Percentiles rank a stretch among this genome's conserved stretches.
Conservation (phyloP, 2,888 invertebrate species). For the Oxycera nigricornis region DNA sequence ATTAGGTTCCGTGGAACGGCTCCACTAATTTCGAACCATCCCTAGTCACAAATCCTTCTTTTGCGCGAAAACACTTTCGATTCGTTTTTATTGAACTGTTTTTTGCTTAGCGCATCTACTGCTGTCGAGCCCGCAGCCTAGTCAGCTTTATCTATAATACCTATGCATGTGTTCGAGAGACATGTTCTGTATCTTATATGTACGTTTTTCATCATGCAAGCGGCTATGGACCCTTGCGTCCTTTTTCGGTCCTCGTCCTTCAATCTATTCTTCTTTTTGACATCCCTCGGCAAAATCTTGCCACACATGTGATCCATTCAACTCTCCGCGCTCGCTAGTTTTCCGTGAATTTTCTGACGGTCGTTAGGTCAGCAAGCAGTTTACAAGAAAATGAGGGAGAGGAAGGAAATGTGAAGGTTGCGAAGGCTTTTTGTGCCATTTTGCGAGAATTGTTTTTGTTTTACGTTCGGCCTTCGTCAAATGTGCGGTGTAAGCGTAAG, state of each 20-base stretch:
- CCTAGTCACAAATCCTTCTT: neutral
- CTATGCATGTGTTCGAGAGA: conserved; percentile 7
- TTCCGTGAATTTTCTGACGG: conserved; percentile 19
- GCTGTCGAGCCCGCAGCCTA: neutral
- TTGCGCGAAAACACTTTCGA: neutral
- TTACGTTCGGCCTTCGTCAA: conserved; percentile 45
- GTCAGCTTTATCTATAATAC: conserved; percentile 21
- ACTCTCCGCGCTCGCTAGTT: conserved; percentile 41
- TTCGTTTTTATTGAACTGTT: neutral
- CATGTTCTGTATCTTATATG: conserved; percentile 19
- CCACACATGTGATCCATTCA: conserved; percentile 44
- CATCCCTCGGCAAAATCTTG: conserved; percentile 39
- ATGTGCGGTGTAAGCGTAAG: conserved; percentile 46
- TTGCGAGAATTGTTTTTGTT: conserved; percentile 44
- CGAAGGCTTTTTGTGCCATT: conserved; percentile 12
- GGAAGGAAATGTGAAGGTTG: conserved; percentile 26
- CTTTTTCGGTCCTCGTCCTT: conserved; percentile 37
- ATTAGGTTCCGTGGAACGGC: too few species aligned
- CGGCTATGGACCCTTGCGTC: conserved; percentile 37
- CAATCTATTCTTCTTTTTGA: conserved; percentile 23
- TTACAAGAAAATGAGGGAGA: neutral
- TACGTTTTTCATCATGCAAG: neutral
- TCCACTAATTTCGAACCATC: too few species aligned
- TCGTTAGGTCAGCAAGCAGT: conserved; percentile 31
- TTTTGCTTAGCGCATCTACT: conserved; percentile 17